phyloP scores from a whole-genome alignment of 2,113 vertebrate genomes.

The Coracopsis vasa region DNA sequence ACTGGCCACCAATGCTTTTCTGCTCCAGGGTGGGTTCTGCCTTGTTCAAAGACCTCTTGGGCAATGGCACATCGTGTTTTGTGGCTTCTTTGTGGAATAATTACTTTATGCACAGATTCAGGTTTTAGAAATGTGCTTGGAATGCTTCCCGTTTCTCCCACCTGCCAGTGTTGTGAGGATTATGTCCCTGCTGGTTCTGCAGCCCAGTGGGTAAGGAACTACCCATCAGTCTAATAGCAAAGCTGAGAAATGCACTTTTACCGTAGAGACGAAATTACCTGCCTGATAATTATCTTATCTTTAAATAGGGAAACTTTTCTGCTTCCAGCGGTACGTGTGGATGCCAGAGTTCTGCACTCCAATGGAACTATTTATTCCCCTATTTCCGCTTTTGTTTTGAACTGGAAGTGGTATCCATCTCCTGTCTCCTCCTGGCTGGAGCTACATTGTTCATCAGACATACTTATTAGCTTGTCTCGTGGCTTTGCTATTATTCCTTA shows the following conservation, averaged over 20 bases:
- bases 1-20: not conserved
- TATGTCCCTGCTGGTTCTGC: not conserved
- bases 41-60: not conserved
- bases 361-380: not conserved
- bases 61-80: not conserved
- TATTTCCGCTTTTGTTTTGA: not conserved
- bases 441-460: conserved; percentile 5
- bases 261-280: not conserved
- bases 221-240: not conserved
- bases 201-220: not conserved
- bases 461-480: conserved; percentile 38
- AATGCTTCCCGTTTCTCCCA: not conserved
- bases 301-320: not conserved
- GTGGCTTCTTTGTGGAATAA: not conserved
- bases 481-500: conserved; percentile 17
- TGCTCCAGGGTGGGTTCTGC: not conserved
- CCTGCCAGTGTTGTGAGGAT: rapidly evolving
- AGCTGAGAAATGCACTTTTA: not conserved
- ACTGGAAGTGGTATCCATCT: not conserved
- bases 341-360: not conserved
- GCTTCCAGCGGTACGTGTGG: not conserved
- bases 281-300: not conserved
- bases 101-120: not conserved
- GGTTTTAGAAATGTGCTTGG: not conserved
- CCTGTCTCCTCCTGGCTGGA: not conserved